Evolutionary conservation across 2,888 invertebrate species (phyloP), one percentile per base, ranked within the genome.

Genomic region (Bellardia bayeri): DNA sequence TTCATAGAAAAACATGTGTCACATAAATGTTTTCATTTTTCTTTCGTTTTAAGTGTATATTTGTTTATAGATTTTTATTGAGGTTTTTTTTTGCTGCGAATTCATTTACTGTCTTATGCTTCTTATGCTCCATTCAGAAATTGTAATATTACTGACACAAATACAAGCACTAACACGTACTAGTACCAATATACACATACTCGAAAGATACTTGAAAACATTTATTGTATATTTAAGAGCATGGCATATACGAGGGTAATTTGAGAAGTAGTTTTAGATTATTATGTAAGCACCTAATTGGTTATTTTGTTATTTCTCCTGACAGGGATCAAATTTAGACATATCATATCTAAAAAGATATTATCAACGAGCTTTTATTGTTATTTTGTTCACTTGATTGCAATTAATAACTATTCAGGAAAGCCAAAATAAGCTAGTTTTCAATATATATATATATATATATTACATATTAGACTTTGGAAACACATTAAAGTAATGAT

Each of bases 21-120:
- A 7, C 61, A 33, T 33, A 74, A 74, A 49, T 74, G 11, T 61
- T 58, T 42, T 61, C 5, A 74, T 42, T 42, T 16, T 16, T 40
- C 9, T 42, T 58, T 64, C 40, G n/a, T 42, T 58, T 2, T 56
- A 16, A 56, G 56, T 49, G 11, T 49, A 33, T 49, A n/a, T 68
- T 56, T 56, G 23, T 23, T 56, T 3, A 23, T 56, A 56, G 23
- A 11, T 45, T 9, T 45, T 45, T 56, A 8, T 8, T 23, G 56
- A 5, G 14, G 16, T 16, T 7, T 16, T 56, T 56, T 56, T 2
- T 56, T 14, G 23, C 9, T 4, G 9, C 23, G 23, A 9, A 56
- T 56, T 56, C 56, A 23, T 56, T 56, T 56, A 56, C 2, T 23
- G 56, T 56, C 56, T 56, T 56, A 23, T 23, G 23, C 9, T 56